phyloP scores from a whole-genome alignment of 1,140 invertebrate genomes.

The Zaprionus davidi region DNA sequence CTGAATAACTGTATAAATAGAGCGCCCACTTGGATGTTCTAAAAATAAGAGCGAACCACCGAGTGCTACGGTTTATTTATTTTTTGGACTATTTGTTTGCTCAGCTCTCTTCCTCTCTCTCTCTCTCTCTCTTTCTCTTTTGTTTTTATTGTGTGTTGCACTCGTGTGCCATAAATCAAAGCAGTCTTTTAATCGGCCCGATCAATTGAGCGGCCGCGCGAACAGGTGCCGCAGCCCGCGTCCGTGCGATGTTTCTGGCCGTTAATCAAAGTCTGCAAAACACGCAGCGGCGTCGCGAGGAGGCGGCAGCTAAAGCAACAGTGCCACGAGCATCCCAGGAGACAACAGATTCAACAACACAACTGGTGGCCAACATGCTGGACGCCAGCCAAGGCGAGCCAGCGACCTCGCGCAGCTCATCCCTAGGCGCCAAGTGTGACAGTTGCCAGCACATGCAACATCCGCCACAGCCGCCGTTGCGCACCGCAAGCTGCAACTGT shows the following conservation, averaged over 20 bases:
- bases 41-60: slow-evolving; percentile 32
- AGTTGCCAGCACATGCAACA: slow-evolving; percentile 34
- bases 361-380: slow-evolving; percentile 45
- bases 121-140: slow-evolving; percentile 2
- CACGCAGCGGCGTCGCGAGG: slow-evolving; percentile 39
- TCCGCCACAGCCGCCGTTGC: neutral
- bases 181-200: slow-evolving; percentile 22
- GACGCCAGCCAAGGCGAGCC: slow-evolving; percentile 5
- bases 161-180: slow-evolving; percentile 63
- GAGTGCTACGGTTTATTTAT: slow-evolving; percentile 24
- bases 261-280: slow-evolving; percentile 77
- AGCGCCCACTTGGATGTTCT: slow-evolving; percentile 44
- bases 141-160: slow-evolving; percentile 30
- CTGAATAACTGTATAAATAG: slow-evolving; percentile 30
- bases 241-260: slow-evolving; percentile 70
- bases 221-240: slow-evolving; percentile 26
- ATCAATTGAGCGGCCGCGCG: slow-evolving; percentile 25
- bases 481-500: slow-evolving; percentile 19
- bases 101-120: neutral
- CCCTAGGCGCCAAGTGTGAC: slow-evolving; percentile 24
- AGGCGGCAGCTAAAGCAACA: slow-evolving; percentile 10
- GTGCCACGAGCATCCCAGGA: slow-evolving; percentile 1
- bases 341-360: slow-evolving; percentile 51
- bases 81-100: slow-evolving; percentile 16
- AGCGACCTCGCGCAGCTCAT: neutral